Conservation (phyloP, 2,797 vertebrate species). For the Petrocephalus schoutedeni region DNA sequence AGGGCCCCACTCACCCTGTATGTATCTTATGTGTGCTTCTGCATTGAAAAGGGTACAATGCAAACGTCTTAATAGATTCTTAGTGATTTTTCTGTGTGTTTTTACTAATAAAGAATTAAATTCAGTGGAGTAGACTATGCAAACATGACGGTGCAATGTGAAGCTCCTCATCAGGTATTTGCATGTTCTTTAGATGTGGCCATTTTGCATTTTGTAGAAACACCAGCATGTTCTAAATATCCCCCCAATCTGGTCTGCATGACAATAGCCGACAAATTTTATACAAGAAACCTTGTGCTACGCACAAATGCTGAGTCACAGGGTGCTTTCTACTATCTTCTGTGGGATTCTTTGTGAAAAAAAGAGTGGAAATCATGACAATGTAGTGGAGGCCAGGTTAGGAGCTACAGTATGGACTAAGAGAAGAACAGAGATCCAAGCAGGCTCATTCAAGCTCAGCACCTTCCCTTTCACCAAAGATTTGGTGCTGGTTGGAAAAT, state of each 20-base stretch:
- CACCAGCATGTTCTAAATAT: constrained; percentile 51
- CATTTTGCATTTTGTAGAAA: constrained; percentile 32
- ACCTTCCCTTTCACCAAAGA: constrained; percentile 82
- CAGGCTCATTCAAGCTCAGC: constrained; percentile 25
- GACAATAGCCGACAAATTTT: constrained; percentile 45
- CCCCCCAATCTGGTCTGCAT: constrained; percentile 31
- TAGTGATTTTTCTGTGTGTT: constrained; percentile 54
- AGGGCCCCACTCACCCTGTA: background rate
- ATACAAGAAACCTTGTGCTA: constrained; percentile 41
- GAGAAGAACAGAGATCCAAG: background rate
- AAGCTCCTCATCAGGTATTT: constrained; percentile 42
- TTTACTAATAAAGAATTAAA: constrained; percentile 68
- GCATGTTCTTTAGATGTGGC: constrained; percentile 10
- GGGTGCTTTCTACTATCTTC: background rate
- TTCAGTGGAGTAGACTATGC: constrained; percentile 76
- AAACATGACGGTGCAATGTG: constrained; percentile 61
- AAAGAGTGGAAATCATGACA: constrained; percentile 2
- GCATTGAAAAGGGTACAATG: constrained; percentile 55
- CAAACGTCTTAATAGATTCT: constrained; percentile 62
- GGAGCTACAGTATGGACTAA: background rate
- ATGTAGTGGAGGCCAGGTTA: constrained; percentile 34
- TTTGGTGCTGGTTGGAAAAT: constrained; percentile 56
- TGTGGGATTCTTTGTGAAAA: constrained; percentile 34
- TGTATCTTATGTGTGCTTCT: background rate
- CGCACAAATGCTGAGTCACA: background rate